These are phyloP conservation scores for Drosophila orena DNA, from an alignment of 1,140 invertebrate species.

Conservation along the genomic window DNA sequence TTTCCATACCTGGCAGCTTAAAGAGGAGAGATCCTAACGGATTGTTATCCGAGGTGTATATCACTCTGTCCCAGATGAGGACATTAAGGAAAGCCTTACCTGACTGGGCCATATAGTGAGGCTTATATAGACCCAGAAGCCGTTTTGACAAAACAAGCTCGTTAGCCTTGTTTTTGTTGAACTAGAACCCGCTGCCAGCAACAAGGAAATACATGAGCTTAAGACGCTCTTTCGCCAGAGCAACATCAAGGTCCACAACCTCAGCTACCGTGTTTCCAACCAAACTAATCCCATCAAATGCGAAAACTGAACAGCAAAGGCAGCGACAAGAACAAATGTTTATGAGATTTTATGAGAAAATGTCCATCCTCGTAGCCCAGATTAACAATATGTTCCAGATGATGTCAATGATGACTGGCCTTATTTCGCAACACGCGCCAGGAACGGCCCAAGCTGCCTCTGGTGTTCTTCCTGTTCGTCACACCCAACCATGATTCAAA, in stretches of 20 bases:
- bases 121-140: not conserved
- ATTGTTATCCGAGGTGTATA: not conserved
- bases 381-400: slow-evolving; percentile 1
- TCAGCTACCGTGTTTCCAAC: no score
- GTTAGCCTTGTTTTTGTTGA: not conserved
- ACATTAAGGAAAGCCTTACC: no score
- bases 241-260: not conserved
- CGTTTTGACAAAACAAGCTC: not conserved
- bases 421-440: not conserved
- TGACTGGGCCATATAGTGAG: no score
- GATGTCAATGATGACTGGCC: not conserved
- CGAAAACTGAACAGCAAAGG: not conserved
- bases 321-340: not conserved
- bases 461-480: not conserved
- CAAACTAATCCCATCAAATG: not conserved
- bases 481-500: not conserved
- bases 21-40: no score
- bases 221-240: not conserved
- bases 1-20: no score
- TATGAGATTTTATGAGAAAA: not conserved
- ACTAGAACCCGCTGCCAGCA: no score
- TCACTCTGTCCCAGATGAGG: no score
- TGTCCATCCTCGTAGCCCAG: not conserved
- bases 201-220: not conserved
- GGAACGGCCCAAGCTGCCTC: not conserved